A percentile compares a stretch with the other conserved stretches of the same genome.
phyloP scores from a whole-genome alignment of 2,797 vertebrate genomes.

The Sebastes cheni region DNA sequence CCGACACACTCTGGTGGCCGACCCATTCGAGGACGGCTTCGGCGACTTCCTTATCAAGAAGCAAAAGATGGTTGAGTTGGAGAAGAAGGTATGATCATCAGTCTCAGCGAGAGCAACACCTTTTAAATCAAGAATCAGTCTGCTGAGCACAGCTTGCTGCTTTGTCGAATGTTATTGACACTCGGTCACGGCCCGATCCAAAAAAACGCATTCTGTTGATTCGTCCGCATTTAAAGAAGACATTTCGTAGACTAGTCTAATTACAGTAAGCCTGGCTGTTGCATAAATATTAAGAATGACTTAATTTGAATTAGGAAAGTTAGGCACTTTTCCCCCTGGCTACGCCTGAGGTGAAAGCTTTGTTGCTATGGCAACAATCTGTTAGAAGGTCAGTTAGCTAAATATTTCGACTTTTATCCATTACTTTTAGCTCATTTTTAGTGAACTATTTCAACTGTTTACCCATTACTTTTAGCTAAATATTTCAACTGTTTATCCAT shows the following conservation, averaged over 20 bases:
- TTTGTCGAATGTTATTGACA: neutral
- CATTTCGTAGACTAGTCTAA: neutral
- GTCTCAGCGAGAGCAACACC: neutral
- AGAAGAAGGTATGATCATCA: conserved; percentile 85
- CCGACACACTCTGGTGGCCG: conserved; percentile 92
- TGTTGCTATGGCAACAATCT: too few relatives aligned
- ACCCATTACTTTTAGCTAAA: too few relatives aligned
- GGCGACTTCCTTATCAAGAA: conserved; percentile 89
- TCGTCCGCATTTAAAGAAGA: neutral
- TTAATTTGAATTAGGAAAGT: too few relatives aligned
- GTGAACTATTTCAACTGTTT: too few relatives aligned
- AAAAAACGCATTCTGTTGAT: neutral
- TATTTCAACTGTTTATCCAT: too few relatives aligned
- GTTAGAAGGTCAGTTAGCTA: too few relatives aligned
- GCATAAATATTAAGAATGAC: too few relatives aligned
- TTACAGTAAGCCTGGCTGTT: too few relatives aligned
- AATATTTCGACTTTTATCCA: too few relatives aligned
- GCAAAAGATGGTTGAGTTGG: conserved; percentile 88
- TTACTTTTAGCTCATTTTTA: too few relatives aligned
- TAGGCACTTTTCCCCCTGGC: too few relatives aligned
- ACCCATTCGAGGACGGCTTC: conserved; percentile 93
- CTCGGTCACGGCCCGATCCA: neutral
- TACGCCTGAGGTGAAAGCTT: too few relatives aligned
- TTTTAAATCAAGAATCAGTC: neutral
- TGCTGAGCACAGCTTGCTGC: neutral